Conservation (phyloP, 2,888 invertebrate genomes). For the Ypsolopha sequella region DNA sequence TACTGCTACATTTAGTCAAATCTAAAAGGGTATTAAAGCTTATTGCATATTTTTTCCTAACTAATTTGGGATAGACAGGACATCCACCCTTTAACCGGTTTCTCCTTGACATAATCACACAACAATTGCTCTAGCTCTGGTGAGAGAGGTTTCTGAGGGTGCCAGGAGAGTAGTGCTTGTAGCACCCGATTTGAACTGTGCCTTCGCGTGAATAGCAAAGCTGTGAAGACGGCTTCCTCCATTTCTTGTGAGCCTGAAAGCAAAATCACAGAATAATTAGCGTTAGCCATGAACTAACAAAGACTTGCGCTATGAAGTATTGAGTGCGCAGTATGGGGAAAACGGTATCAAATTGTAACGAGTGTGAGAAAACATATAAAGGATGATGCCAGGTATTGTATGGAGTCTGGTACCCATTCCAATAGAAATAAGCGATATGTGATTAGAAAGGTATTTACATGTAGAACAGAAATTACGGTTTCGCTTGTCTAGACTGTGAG, state of each 20-base stretch:
- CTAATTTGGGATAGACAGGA: slow-evolving; percentile 15
- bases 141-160: slow-evolving; percentile 28
- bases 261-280: not conserved
- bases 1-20: not conserved
- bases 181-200: slow-evolving; percentile 32
- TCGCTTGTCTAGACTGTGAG: too few species aligned
- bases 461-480: too few species aligned
- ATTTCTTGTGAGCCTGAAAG: slow-evolving; percentile 38
- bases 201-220: slow-evolving; percentile 41
- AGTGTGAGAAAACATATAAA: too few species aligned
- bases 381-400: too few species aligned
- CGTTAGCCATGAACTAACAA: too few species aligned
- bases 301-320: too few species aligned
- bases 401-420: too few species aligned
- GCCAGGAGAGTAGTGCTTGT: slow-evolving; percentile 35
- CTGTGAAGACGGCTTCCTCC: slow-evolving; percentile 45
- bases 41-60: slow-evolving; percentile 4
- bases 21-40: slow-evolving; percentile 9
- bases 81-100: slow-evolving; percentile 37
- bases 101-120: slow-evolving; percentile 34
- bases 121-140: slow-evolving; percentile 30
- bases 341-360: too few species aligned
- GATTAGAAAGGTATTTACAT: too few species aligned
- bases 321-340: too few species aligned
- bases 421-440: too few species aligned